These are phyloP conservation scores for Listrodromus nycthemerus DNA, from an alignment of 2,888 invertebrate species.

Conservation along the genomic window DNA sequence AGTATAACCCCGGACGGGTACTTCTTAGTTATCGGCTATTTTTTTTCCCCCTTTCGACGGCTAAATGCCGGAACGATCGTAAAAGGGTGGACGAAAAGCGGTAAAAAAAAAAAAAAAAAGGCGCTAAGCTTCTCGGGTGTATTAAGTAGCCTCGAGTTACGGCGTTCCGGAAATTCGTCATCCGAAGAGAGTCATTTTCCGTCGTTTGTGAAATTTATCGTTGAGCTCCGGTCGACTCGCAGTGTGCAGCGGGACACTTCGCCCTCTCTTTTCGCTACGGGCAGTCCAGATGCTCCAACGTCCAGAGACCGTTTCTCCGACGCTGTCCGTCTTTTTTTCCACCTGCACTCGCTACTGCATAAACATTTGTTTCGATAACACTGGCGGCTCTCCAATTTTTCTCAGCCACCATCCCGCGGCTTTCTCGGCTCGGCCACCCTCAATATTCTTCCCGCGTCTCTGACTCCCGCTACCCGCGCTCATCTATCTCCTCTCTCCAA, in stretches of 20 bases:
- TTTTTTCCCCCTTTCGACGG: not conserved
- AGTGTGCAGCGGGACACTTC: not conserved
- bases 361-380: conserved; percentile 66
- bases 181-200: conserved; percentile 4
- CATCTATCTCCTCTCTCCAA: not conserved
- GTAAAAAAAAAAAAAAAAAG: not conserved
- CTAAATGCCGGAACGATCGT: not conserved
- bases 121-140: not conserved
- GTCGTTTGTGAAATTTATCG: conserved; percentile 11
- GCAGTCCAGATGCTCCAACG: not conserved
- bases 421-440: conserved; percentile 35
- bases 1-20: too few species aligned
- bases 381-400: conserved; percentile 65
- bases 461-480: conserved; percentile 41
- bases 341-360: conserved; percentile 57
- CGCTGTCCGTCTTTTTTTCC: conserved; percentile 45
- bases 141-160: conserved; percentile 19
- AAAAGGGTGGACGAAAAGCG: not conserved
- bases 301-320: conserved; percentile 45
- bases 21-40: not conserved
- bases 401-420: conserved; percentile 33
- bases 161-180: conserved; percentile 10
- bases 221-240: not conserved
- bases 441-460: conserved; percentile 65
- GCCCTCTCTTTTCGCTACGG: not conserved